A percentile compares a stretch with the other conserved stretches of the same genome.
These are phyloP conservation scores for Sinocyclocheilus grahami DNA, from an alignment of 2,113 vertebrate species.

Conservation along the genomic window DNA sequence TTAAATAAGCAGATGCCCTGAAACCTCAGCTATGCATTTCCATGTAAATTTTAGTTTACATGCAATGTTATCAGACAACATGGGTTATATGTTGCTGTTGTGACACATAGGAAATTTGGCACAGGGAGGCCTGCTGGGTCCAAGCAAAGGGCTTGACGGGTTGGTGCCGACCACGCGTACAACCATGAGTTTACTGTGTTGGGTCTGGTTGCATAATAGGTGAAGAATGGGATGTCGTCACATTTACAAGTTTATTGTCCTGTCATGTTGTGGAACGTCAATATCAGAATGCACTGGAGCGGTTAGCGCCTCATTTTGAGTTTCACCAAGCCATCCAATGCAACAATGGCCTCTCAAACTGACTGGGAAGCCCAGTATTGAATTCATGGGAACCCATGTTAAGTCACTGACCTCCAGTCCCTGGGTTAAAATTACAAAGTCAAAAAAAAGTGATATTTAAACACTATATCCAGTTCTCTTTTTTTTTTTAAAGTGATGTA, in stretches of 20 bases:
- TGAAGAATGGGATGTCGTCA: slow-evolving; percentile 67
- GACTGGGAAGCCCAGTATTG: slow-evolving; percentile 3
- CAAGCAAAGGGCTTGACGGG: slow-evolving; percentile 1
- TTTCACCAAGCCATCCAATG: slow-evolving; percentile 45
- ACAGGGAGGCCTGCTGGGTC: slow-evolving; percentile 21
- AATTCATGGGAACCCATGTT: not conserved
- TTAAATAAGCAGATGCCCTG: not conserved
- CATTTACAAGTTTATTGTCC: slow-evolving; percentile 64
- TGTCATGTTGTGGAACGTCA: slow-evolving; percentile 64
- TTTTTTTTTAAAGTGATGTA: not conserved
- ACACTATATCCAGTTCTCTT: not conserved
- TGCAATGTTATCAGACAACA: not conserved
- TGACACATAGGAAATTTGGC: slow-evolving; percentile 3
- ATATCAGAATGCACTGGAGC: slow-evolving; percentile 61
- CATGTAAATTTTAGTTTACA: not conserved
- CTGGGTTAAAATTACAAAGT: slow-evolving; percentile 13
- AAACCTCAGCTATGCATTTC: not conserved
- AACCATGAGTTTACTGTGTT: slow-evolving; percentile 39
- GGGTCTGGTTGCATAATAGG: slow-evolving; percentile 62
- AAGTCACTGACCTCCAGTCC: not conserved
- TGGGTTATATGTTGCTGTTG: not conserved
- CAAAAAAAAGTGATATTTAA: not conserved
- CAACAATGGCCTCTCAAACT: slow-evolving; percentile 39
- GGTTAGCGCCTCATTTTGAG: slow-evolving; percentile 63
- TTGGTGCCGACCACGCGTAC: not conserved